A percentile compares a stretch with the other conserved stretches of the same genome.
phyloP scores from a whole-genome alignment of 2,888 invertebrate genomes.

The Andrena haemorrhoa region DNA sequence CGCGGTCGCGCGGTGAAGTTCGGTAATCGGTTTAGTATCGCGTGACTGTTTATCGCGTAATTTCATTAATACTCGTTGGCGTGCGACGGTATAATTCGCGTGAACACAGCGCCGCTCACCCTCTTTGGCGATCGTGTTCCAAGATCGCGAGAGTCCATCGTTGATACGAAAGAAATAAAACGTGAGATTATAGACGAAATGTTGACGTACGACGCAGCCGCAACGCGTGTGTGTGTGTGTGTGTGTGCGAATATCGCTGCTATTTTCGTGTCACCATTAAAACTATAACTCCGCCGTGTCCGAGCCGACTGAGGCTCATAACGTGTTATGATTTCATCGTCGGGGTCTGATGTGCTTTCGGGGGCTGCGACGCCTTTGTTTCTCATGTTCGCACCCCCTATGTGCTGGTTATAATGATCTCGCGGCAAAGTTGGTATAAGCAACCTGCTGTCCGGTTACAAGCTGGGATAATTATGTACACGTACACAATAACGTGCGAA shows the following conservation, averaged over 20 bases:
- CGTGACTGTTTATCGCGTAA: slow-evolving; percentile 51
- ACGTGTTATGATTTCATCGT: slow-evolving; percentile 77
- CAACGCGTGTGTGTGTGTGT: too few species aligned
- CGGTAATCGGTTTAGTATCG: slow-evolving; percentile 62
- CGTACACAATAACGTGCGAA: slow-evolving; percentile 28
- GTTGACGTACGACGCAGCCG: not conserved
- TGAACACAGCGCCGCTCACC: not conserved
- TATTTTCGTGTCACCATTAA: slow-evolving; percentile 80
- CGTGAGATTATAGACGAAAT: not conserved
- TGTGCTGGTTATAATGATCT: slow-evolving; percentile 32
- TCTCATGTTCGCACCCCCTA: slow-evolving; percentile 56
- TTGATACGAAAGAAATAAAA: not conserved
- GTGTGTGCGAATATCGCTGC: slow-evolving; percentile 61
- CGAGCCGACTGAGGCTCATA: slow-evolving; percentile 72
- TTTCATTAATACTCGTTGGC: slow-evolving; percentile 53
- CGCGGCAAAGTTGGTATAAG: slow-evolving; percentile 32
- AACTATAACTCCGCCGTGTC: slow-evolving; percentile 75
- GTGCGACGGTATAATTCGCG: slow-evolving; percentile 25
- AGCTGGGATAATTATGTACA: slow-evolving; percentile 70
- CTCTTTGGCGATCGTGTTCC: slow-evolving; percentile 1
- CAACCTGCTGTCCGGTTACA: slow-evolving; percentile 65
- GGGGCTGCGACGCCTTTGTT: slow-evolving; percentile 79
- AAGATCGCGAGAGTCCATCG: slow-evolving; percentile 11
- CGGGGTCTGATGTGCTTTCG: slow-evolving; percentile 77
- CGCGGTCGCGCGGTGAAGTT: slow-evolving; percentile 45